Percentiles rank a stretch among this genome's conserved stretches.
Evolutionary conservation across 2,797 vertebrate species (phyloP).

Genomic region (Ciconia nigra): DNA sequence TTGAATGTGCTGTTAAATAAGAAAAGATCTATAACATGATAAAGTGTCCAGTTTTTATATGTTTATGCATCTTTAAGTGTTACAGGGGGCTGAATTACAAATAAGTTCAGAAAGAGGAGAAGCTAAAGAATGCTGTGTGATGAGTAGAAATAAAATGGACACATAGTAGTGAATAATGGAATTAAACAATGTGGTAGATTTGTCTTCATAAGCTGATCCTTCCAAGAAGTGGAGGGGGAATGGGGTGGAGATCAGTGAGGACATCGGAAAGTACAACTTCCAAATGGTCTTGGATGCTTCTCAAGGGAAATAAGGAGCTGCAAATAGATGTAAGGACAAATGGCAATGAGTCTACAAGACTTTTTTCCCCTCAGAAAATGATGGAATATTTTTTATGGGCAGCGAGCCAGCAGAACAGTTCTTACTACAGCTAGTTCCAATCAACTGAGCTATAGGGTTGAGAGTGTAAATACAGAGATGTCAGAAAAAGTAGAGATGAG

Average conservation of each 20-base stretch:
- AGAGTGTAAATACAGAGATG: not conserved
- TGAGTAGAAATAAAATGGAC: not conserved
- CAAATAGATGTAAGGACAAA: conserved; percentile 55
- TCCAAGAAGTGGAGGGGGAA: not conserved
- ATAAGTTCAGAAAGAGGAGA: not conserved
- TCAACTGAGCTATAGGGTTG: not conserved
- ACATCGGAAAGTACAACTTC: conserved; percentile 2
- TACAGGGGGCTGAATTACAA: not conserved
- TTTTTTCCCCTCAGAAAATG: not conserved
- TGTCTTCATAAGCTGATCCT: not conserved
- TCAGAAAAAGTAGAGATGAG: not conserved
- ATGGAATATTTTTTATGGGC: conserved; percentile 15
- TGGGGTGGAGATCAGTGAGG: not conserved
- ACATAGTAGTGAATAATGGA: not conserved
- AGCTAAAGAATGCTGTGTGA: not conserved
- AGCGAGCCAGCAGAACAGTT: not conserved
- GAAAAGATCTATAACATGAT: not conserved
- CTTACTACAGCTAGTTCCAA: not conserved
- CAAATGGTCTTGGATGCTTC: conserved; percentile 33
- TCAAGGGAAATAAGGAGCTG: conserved; percentile 50
- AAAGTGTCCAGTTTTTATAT: not conserved
- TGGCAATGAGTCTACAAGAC: not conserved
- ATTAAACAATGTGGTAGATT: not conserved
- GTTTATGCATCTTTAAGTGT: not conserved
- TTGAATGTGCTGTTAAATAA: not conserved